Conservation (phyloP, 2,888 invertebrate genomes). For the Chrysolina americana region DNA sequence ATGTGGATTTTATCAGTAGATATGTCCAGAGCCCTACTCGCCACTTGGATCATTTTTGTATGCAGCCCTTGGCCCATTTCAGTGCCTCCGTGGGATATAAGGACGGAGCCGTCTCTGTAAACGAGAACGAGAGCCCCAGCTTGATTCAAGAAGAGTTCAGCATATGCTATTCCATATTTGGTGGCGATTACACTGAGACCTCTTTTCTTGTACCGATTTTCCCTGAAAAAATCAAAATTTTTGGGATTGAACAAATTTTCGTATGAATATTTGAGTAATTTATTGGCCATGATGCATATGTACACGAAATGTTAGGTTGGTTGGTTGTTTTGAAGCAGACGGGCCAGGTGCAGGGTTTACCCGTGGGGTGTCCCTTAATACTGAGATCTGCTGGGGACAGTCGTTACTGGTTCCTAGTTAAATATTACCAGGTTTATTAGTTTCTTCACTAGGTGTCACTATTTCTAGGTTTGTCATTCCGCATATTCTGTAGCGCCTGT, state of each 20-base stretch:
- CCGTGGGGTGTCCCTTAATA: too few relatives aligned
- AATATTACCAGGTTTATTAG: too few relatives aligned
- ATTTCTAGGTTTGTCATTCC: too few relatives aligned
- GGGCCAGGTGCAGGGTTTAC: too few relatives aligned
- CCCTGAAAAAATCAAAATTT: conserved; percentile 68
- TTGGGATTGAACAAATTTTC: neutral
- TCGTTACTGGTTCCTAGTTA: too few relatives aligned
- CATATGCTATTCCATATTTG: conserved; percentile 89
- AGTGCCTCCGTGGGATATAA: conserved; percentile 92
- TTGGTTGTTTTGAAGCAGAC: too few relatives aligned
- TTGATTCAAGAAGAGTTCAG: conserved; percentile 84
- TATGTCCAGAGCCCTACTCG: conserved; percentile 81
- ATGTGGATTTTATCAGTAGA: conserved; percentile 83
- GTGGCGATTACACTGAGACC: conserved; percentile 88
- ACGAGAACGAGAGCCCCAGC: conserved; percentile 89
- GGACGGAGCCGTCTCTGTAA: conserved; percentile 90
- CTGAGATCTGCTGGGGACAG: too few relatives aligned
- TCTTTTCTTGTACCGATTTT: conserved; percentile 88
- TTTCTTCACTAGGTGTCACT: too few relatives aligned
- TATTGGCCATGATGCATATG: too few relatives aligned
- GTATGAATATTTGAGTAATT: too few relatives aligned
- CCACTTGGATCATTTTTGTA: conserved; percentile 96
- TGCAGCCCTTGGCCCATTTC: conserved; percentile 98
- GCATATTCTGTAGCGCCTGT: too few relatives aligned
- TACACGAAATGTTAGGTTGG: too few relatives aligned